Evolutionary conservation across 2,888 invertebrate genomes (phyloP).

Genomic region (Drosophila affinis): DNA sequence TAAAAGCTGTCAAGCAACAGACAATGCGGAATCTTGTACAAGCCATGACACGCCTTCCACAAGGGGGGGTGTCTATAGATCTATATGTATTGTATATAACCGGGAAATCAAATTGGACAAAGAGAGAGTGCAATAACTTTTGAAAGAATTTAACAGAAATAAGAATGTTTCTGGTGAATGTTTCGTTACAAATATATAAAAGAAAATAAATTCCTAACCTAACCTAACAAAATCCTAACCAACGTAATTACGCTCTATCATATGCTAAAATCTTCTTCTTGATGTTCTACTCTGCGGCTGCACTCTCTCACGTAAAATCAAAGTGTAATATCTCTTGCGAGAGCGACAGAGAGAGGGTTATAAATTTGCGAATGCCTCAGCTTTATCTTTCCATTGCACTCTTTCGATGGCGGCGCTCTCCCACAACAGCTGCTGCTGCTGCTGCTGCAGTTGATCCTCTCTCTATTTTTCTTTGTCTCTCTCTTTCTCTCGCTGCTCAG

Average conservation of each 20-base stretch:
- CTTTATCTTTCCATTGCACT: background rate
- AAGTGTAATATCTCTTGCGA: background rate
- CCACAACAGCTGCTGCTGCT: background rate
- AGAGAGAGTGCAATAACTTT: slow-evolving; percentile 23
- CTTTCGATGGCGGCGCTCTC: background rate
- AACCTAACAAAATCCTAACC: slow-evolving; percentile 9
- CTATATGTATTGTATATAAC: slow-evolving; percentile 13
- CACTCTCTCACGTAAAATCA: background rate
- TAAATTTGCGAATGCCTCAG: background rate
- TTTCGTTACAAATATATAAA: background rate
- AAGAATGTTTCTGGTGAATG: background rate
- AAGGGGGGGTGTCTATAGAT: slow-evolving; percentile 3
- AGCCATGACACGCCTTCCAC: slow-evolving; percentile 27
- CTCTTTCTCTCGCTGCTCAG: background rate
- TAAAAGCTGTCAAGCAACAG: slow-evolving; percentile 34
- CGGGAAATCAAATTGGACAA: slow-evolving; percentile 34
- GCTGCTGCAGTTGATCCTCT: background rate
- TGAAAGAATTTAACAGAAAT: background rate
- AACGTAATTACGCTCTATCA: slow-evolving; percentile 31
- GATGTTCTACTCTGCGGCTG: background rate
- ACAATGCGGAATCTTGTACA: slow-evolving; percentile 14
- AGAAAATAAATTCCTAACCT: slow-evolving; percentile 2
- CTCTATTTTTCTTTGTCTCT: slow-evolving; percentile 1
- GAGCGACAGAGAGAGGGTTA: background rate
- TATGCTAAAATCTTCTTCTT: background rate